Base-by-base conservation (phyloP, 1,140 invertebrate genomes). In the Trialeurodes vaporariorum region DNA sequence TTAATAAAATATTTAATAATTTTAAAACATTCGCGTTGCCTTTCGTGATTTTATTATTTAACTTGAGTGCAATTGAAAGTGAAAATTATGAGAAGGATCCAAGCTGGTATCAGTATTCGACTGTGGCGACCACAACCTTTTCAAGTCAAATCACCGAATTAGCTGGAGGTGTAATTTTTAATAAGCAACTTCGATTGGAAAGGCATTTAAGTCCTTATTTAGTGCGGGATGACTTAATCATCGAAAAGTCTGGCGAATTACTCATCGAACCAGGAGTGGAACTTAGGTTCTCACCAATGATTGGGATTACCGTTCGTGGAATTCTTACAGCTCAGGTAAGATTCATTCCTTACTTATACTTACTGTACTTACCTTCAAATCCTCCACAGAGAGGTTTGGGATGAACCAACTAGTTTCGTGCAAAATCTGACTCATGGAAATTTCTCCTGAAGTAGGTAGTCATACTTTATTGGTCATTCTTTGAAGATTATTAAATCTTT, bases 291-390 rank as follows among this genome's bases (percentile, higher is more conserved):
- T 86, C 87, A 2, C 90, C 93, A 1, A 92, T 92, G 80, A 86
- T 92, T 72, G 94, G 94, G 64, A 89, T 98, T 71, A 94, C 91
- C 34, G 89, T 98, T 23, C 84, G 88, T 73, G 95, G 94, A 71
- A 85, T 88, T 71, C 79, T 98, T 5, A 86, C 85, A 65, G 93
- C 93, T 34, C 83, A 91, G 85, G 94, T 96, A 85, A 87, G 85
- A 79, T 76, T 65, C n/a, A n/a, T n/a, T n/a, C n/a, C n/a, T n/a
- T n/a, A n/a, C n/a, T n/a, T n/a, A n/a, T n/a, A n/a, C n/a, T n/a
- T n/a, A n/a, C n/a, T n/a, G n/a, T n/a, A n/a, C n/a, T n/a, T n/a
- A n/a, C n/a, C n/a, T n/a, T n/a, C n/a, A n/a, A n/a, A n/a, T n/a
- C n/a, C n/a, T n/a, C n/a, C n/a, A n/a, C n/a, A n/a, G n/a, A n/a